A percentile compares a stretch with the other conserved stretches of the same genome.
These are phyloP conservation scores for Ovis aries DNA, from an alignment of 2,113 vertebrate genomes.

Conservation along the genomic window DNA sequence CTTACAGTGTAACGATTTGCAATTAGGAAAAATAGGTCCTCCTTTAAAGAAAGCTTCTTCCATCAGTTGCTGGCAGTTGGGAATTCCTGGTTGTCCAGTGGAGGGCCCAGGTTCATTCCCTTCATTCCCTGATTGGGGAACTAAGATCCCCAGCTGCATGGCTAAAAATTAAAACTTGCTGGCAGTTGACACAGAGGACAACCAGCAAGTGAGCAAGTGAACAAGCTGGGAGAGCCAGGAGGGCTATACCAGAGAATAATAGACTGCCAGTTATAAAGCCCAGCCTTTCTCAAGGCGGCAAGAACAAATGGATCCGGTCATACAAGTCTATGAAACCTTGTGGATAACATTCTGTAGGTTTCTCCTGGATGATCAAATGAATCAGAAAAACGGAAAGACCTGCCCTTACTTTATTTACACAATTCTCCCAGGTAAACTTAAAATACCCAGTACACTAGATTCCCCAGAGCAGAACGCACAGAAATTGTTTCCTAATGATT, in stretches of 20 bases:
- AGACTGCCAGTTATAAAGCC: not conserved
- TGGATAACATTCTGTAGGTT: not conserved
- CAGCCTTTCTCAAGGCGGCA: not conserved
- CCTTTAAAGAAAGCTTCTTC: conserved; percentile 74
- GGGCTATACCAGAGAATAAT: not conserved
- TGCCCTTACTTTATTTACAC: conserved; percentile 39
- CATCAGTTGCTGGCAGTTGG: conserved; percentile 67
- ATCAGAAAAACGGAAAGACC: not conserved
- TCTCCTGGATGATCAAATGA: not conserved
- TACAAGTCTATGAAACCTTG: not conserved
- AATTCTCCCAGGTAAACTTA: conserved; percentile 29
- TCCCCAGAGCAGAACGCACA: conserved; percentile 60
- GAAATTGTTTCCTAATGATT: conserved; percentile 71
- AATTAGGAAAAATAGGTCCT: conserved; percentile 80
- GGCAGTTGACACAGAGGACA: conserved; percentile 67
- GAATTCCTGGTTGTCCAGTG: not conserved
- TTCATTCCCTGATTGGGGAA: not conserved
- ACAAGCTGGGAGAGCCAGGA: conserved; percentile 15
- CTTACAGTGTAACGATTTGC: conserved; percentile 86
- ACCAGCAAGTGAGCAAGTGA: not conserved
- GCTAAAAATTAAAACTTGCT: conserved; percentile 33
- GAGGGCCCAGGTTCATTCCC: not conserved
- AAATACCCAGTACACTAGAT: conserved; percentile 54
- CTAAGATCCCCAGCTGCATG: not conserved
- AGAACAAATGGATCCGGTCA: not conserved